Conservation (phyloP, 2,113 vertebrate genomes). For the Calidris pygmaea region DNA sequence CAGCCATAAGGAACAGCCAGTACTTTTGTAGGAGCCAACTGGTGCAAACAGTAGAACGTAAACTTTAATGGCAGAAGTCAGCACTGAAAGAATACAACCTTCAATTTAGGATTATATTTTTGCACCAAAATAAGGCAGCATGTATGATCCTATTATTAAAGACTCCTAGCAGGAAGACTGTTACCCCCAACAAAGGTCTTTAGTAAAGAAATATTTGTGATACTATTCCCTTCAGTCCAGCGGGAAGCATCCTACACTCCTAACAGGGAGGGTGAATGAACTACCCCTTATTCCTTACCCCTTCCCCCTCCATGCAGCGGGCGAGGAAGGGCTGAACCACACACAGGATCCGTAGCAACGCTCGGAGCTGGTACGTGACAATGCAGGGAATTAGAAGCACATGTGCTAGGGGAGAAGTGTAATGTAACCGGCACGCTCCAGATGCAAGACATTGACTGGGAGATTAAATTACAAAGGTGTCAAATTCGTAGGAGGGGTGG, state of each 20-base stretch:
- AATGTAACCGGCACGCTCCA: background rate
- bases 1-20: background rate
- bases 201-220: background rate
- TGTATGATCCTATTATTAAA: background rate
- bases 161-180: background rate
- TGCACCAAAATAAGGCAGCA: background rate
- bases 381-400: slow-evolving; percentile 33
- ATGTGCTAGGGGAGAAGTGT: background rate
- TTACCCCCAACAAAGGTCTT: background rate
- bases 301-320: background rate
- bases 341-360: background rate
- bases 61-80: background rate
- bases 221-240: too few species aligned
- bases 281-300: background rate
- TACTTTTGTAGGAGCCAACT: background rate
- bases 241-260: background rate
- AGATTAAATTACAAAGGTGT: slow-evolving; percentile 39
- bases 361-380: background rate
- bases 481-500: background rate
- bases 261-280: background rate
- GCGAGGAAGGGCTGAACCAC: background rate
- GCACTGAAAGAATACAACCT: background rate
- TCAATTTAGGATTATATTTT: background rate
- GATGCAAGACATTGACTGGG: background rate
- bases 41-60: background rate